Evolutionary conservation across 1,140 invertebrate genomes (phyloP), one percentile per base, ranked within the genome.

Genomic region (Solen grandis): DNA sequence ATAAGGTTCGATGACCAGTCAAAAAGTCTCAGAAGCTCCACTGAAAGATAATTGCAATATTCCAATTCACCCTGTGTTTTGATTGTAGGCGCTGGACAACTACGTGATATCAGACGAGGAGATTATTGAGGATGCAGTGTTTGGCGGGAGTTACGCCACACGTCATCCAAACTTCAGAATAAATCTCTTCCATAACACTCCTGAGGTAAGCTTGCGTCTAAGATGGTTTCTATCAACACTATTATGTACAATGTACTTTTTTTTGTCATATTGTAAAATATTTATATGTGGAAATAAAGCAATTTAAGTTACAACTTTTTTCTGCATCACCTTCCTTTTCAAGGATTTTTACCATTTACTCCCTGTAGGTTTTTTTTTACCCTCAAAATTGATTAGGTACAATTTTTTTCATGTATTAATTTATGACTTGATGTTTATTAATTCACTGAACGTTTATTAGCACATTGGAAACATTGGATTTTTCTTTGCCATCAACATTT

Each of bases 41-140:
- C n/a, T n/a, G n/a, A n/a, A n/a, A n/a, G n/a, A n/a, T n/a, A n/a
- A n/a, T n/a, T n/a, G n/a, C n/a, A n/a, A n/a, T n/a, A n/a, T n/a
- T n/a, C n/a, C n/a, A n/a, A n/a, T n/a, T n/a, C n/a, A n/a, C n/a
- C n/a, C n/a, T n/a, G n/a, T n/a, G n/a, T n/a, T n/a, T n/a, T n/a
- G n/a, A n/a, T 60, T 78, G 33, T 65, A 73, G 69, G 92, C 90
- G 29, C 65, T 92, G 16, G 92, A 92, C 73, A 63, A 88, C 62
- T 81, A 89, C 85, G 88, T 92, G 5, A 84, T 92, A 10, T 92
- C 92, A 16, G 92, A 92, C 85, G 91, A 92, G 74, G 92, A 92
- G 81, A 92, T 92, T 50, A 92, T 92, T 77, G 91, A 92, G 75
- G 91, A 92, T 87, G 88, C 91, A 5, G 59, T 86, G n/a, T 90